A percentile compares a stretch with the other conserved stretches of the same genome.
Conservation (phyloP, 2,888 invertebrate genomes). For the Sesia apiformis region DNA sequence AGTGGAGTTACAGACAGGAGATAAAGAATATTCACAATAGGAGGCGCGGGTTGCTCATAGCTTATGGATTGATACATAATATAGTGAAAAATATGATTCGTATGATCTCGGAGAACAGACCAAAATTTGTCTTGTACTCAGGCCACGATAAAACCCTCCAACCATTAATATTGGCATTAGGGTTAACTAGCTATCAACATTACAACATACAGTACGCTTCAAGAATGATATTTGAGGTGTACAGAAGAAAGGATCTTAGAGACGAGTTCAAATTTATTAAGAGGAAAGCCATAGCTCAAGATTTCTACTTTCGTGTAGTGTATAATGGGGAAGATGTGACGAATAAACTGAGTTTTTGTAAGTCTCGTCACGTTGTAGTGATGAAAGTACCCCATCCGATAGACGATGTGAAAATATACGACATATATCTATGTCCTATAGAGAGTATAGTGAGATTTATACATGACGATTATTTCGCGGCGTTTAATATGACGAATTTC, state of each 20-base stretch:
- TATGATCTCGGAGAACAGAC: conserved; percentile 84
- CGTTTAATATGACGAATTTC: conserved; percentile 90
- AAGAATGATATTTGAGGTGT: conserved; percentile 90
- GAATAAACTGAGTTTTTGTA: conserved; percentile 86
- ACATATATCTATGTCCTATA: conserved; percentile 84
- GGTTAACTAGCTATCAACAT: conserved; percentile 77
- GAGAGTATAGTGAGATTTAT: conserved; percentile 91
- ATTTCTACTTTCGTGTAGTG: conserved; percentile 87
- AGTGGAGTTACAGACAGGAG: conserved; percentile 83
- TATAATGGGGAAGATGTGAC: conserved; percentile 93
- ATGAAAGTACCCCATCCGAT: conserved; percentile 56
- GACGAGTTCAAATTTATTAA: conserved; percentile 71
- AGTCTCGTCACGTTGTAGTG: conserved; percentile 67
- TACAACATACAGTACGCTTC: conserved; percentile 90
- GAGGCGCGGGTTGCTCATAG: conserved; percentile 80
- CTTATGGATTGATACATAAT: conserved; percentile 88
- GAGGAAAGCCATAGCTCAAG: conserved; percentile 74
- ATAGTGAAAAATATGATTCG: conserved; percentile 86
- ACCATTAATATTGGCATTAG: conserved; percentile 86
- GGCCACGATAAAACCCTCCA: conserved; percentile 95
- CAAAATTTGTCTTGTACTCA: conserved; percentile 86
- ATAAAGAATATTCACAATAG: conserved; percentile 76
- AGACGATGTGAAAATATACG: conserved; percentile 41
- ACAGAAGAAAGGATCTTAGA: conserved; percentile 74
- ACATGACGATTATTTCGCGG: conserved; percentile 88